Conservation (phyloP, 2,797 vertebrate genomes). For the Coccyzus lansbergi region DNA sequence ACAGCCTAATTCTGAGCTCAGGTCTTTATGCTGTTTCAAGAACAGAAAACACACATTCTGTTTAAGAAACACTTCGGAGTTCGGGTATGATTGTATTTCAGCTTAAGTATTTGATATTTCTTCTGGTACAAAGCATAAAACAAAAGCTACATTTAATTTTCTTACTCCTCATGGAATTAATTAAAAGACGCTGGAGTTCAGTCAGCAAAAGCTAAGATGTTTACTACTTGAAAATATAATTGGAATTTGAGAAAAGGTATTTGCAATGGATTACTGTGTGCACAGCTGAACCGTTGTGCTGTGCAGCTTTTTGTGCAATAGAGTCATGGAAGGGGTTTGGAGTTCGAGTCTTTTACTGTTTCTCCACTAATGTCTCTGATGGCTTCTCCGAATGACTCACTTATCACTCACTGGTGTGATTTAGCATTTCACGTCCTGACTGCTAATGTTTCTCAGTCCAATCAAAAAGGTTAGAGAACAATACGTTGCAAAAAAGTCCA, state of each 20-base stretch:
- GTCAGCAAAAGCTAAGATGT: background rate
- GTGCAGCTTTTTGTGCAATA: background rate
- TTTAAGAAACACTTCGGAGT: background rate
- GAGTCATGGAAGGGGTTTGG: background rate
- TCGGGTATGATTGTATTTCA: background rate
- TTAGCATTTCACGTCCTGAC: constrained; percentile 28
- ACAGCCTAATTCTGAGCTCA: constrained; percentile 43
- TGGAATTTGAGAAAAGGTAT: background rate
- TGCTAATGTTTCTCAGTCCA: constrained; percentile 21
- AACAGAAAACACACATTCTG: background rate
- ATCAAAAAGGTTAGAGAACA: constrained; percentile 37
- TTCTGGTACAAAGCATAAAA: background rate
- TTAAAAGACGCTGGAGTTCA: background rate
- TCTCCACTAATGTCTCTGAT: background rate
- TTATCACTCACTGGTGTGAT: constrained; percentile 32
- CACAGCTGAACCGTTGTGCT: background rate
- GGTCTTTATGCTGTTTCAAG: background rate
- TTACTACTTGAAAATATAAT: background rate
- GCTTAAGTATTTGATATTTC: background rate
- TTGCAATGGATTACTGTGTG: background rate
- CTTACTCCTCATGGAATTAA: background rate
- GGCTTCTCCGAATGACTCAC: constrained; percentile 7
- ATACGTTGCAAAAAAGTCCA: constrained; percentile 9
- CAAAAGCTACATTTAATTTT: background rate
- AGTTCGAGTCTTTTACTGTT: constrained; percentile 6